Percentiles rank a stretch among this genome's conserved stretches.
These are phyloP conservation scores for Bombus confusus DNA, from an alignment of 1,140 invertebrate genomes.

Conservation along the genomic window DNA sequence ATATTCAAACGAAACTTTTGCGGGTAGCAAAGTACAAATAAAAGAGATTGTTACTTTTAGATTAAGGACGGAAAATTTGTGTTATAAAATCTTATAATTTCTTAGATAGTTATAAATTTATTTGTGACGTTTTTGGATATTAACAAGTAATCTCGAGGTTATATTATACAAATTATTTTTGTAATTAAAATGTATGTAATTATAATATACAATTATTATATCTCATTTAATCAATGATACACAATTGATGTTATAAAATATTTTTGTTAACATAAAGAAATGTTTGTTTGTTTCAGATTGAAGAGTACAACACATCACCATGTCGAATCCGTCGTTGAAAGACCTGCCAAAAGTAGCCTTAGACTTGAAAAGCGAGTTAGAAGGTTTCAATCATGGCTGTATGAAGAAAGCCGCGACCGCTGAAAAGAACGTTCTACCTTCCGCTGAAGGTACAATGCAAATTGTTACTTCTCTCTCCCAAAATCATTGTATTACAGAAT, in stretches of 20 bases:
- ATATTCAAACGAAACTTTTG: conserved; percentile 6
- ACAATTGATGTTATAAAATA: background rate
- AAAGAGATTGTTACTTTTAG: background rate
- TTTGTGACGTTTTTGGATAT: background rate
- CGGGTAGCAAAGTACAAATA: conserved; percentile 20
- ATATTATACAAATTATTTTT: background rate
- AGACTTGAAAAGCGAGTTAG: conserved; percentile 93
- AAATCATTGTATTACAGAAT: background rate
- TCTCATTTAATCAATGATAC: background rate
- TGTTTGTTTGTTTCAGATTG: conserved; percentile 51
- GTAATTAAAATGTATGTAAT: too few relatives aligned
- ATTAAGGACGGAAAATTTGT: background rate
- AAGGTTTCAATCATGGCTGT: conserved; percentile 91
- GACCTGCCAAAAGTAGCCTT: conserved; percentile 94
- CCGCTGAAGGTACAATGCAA: conserved; percentile 89
- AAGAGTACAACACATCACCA: conserved; percentile 72
- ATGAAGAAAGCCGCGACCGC: conserved; percentile 93
- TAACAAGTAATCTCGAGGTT: conserved; percentile 15
- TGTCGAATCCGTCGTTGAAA: conserved; percentile 90
- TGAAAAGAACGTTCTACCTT: conserved; percentile 94
- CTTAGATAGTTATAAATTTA: background rate
- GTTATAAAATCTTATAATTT: background rate
- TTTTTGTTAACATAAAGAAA: background rate
- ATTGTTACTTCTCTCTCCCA: background rate
- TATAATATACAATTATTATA: background rate